These are phyloP conservation scores for Pelodytes ibericus DNA, from an alignment of 2,797 vertebrate species.

Conservation along the genomic window DNA sequence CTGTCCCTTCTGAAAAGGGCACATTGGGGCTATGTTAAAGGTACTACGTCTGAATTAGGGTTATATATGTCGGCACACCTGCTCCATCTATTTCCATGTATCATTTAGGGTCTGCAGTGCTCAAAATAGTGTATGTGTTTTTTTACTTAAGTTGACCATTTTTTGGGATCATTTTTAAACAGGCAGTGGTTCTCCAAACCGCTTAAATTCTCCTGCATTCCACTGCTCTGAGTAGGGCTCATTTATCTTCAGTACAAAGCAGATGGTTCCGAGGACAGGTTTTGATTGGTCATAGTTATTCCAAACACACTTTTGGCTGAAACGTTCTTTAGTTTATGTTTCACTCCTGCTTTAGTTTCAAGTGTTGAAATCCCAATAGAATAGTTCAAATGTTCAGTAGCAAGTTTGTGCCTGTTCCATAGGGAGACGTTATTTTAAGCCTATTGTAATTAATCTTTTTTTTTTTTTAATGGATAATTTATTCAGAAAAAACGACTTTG, in stretches of 20 bases:
- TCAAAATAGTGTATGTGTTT: not conserved
- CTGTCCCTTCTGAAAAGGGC: no score
- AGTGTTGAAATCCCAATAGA: slow-evolving; percentile 32
- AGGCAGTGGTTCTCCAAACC: not conserved
- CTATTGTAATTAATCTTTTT: not conserved
- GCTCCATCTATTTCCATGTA: not conserved
- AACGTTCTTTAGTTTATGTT: slow-evolving; percentile 29
- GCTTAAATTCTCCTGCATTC: slow-evolving; percentile 37
- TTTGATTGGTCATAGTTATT: slow-evolving; percentile 26
- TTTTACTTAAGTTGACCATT: not conserved
- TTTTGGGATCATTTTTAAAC: not conserved
- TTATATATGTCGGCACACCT: no score
- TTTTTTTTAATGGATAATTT: not conserved
- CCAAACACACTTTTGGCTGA: slow-evolving; percentile 13
- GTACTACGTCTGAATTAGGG: no score
- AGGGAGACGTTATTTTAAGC: slow-evolving; percentile 1
- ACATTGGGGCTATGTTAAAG: no score
- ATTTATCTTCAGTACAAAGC: slow-evolving; percentile 32
- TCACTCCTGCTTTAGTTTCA: slow-evolving; percentile 8
- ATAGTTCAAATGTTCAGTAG: slow-evolving; percentile 33
- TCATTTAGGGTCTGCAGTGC: not conserved
- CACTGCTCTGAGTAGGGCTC: slow-evolving; percentile 26
- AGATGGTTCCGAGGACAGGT: slow-evolving; percentile 32
- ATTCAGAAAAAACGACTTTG: not conserved
- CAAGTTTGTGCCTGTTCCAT: slow-evolving; percentile 20